Evolutionary conservation across 92 coral and sea anemone genomes (phyloP), one percentile per base, ranked within the genome.

Genomic region (Muricea muricata): DNA sequence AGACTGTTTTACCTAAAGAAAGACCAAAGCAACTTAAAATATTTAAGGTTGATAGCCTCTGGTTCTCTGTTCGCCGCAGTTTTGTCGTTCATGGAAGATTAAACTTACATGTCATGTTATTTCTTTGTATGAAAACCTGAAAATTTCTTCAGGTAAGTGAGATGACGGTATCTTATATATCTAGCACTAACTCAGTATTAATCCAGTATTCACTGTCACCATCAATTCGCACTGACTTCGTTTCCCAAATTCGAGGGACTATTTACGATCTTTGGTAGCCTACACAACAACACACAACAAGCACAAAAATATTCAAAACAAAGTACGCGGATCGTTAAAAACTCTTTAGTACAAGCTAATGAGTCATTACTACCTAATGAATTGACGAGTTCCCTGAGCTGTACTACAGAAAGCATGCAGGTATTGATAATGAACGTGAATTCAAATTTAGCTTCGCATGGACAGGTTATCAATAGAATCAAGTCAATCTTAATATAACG

Each of bases 291-390:
- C 37, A 8, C 30, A 11, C 65, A 57, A 24, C 65, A 28, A 30
- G 30, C 70, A 63, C 34, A 15, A 63, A 26, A 25, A 63, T 63
- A 8, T 29, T 63, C 60, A 52, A 23, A 52, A 18, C 1, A 30
- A n/a, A 28, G 13, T 28, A 63, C 37, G 30, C 70, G 70, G 3
- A 15, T 18, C 8, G 70, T 30, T 15, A 30, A 30, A 6, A 25
- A 63, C 70, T 63, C 70, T 18, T 63, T 26, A 30, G 70, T 63
- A 28, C 30, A 14, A 63, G 37, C 70, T 63, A 63, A 63, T 63
- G 70, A 32, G 37, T 63, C 21, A 63, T 32, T 31, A 63, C 6
- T 52, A 25, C 20, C 21, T 13, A 52, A 52, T 52, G 60, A 52
- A 23, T 52, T 13, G 21, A 17, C 21, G n/a, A n/a, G 8, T 52